Percentiles rank a stretch among this genome's conserved stretches.
These are phyloP conservation scores for Crypturellus undulatus DNA, from an alignment of 2,113 vertebrate genomes.

Conservation along the genomic window DNA sequence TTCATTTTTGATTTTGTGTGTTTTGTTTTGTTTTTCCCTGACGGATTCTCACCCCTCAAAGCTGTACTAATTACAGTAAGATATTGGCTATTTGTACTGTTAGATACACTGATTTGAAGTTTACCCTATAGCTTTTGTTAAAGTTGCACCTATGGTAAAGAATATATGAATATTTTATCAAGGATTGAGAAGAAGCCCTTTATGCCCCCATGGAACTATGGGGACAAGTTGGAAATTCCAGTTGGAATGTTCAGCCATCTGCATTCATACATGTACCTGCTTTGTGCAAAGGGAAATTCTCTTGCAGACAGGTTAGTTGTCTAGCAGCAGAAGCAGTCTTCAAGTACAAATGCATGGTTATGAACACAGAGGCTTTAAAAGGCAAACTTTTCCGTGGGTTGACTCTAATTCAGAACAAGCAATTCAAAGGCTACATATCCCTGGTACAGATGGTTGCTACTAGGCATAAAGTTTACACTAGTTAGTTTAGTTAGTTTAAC, in stretches of 20 bases:
- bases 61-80: background rate
- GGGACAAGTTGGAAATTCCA: background rate
- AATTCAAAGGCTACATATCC: background rate
- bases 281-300: background rate
- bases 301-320: background rate
- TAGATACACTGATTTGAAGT: background rate
- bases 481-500: background rate
- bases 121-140: background rate
- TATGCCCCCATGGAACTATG: background rate
- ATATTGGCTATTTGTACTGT: background rate
- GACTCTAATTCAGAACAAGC: background rate
- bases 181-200: background rate
- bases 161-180: background rate
- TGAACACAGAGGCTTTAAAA: background rate
- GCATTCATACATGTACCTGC: background rate
- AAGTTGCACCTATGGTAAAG: accelerated
- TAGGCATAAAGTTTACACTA: background rate
- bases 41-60: background rate
- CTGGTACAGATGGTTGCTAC: background rate
- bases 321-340: background rate
- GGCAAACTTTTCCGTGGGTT: background rate
- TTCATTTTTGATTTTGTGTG: background rate
- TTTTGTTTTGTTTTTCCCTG: background rate
- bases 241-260: background rate
- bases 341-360: background rate